A percentile compares a stretch with the other conserved stretches of the same genome.
Conservation (phyloP, 2,888 invertebrate genomes). For the Pomacea canaliculata region DNA sequence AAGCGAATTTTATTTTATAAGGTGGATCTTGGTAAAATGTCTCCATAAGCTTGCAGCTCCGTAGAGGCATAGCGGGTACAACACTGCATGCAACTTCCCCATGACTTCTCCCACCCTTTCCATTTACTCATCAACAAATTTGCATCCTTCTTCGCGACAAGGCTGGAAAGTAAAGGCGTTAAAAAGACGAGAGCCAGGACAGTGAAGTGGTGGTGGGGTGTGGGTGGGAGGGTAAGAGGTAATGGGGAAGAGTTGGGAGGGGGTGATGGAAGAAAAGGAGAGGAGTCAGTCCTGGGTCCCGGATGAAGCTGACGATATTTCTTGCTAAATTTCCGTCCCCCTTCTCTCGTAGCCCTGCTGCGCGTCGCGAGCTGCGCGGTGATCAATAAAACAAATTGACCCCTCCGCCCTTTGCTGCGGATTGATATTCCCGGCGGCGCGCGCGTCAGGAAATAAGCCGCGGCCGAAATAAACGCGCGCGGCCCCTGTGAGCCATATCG, state of each 20-base stretch:
- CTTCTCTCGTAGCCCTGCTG: conserved; percentile 11
- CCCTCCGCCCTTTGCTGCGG: conserved; percentile 31
- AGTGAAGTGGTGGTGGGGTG: neutral
- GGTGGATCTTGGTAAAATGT: too few species aligned
- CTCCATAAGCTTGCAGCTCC: too few species aligned
- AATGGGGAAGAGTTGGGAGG: neutral
- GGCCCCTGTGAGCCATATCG: conserved; percentile 28
- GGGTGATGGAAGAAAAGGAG: neutral
- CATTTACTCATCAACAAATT: neutral
- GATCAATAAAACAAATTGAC: conserved; percentile 36
- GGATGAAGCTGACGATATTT: conserved; percentile 18
- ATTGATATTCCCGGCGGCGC: conserved; percentile 34
- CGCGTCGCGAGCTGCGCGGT: conserved; percentile 4
- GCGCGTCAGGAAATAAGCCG: conserved; percentile 34
- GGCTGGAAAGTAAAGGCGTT: neutral
- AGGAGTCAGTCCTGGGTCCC: neutral
- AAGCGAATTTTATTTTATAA: too few species aligned
- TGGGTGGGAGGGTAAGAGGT: neutral
- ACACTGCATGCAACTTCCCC: neutral
- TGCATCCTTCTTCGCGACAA: neutral
- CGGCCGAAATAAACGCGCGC: conserved; percentile 35
- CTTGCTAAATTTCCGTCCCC: conserved; percentile 31
- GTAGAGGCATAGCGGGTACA: too few species aligned
- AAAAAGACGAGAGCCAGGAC: neutral
- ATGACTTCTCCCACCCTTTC: neutral